Evolutionary conservation across 2,888 invertebrate species (phyloP), one percentile per base, ranked within the genome.

Genomic region (Cryptophagus acutangulus): DNA sequence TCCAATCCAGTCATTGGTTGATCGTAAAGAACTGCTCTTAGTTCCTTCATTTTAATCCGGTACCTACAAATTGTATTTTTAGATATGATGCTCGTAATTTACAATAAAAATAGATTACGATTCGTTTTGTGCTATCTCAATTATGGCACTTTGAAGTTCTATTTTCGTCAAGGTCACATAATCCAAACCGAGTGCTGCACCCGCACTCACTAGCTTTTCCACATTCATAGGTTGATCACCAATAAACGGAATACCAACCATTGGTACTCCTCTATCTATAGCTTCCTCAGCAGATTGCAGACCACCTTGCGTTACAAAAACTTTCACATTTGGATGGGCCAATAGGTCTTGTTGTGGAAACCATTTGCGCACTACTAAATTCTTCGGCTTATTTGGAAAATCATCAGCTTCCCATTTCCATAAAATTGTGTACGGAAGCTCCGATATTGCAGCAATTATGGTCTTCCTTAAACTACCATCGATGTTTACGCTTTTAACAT

Each of bases 301-400:
- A 10, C 45, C 44, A 10, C 38, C 40, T 38, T 46, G 46, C 2
- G 36, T 35, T 25, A 46, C 4, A 17, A 46, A 43, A 2, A 29
- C 28, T 37, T 43, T 43, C 3, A 40, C 17, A 16, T 39, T 40
- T 17, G 46, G 43, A 35, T 46, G 46, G 3, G 33, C 42, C 3
- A 73, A 54, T 36, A 73, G 53, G 45, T 69, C 71, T 43, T 70
- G 65, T 51, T 74, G 74, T 1, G 73, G 72, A 14, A 72, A 52
- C 74, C 73, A 74, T 46, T 70, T 70, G 15, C 49, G 53, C 8
- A 67, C 59, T 41, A 66, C 59, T 1, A 74, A 62, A 52, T 70
- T 69, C 20, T 58, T 45, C 3, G 69, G 65, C 51, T 65, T 57
- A 24, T 59, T 59, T 8, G 63, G 61, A 18, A 70, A 43, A 26